These are phyloP conservation scores for Excalfactoria chinensis DNA, from an alignment of 2,113 vertebrate species.

Conservation along the genomic window DNA sequence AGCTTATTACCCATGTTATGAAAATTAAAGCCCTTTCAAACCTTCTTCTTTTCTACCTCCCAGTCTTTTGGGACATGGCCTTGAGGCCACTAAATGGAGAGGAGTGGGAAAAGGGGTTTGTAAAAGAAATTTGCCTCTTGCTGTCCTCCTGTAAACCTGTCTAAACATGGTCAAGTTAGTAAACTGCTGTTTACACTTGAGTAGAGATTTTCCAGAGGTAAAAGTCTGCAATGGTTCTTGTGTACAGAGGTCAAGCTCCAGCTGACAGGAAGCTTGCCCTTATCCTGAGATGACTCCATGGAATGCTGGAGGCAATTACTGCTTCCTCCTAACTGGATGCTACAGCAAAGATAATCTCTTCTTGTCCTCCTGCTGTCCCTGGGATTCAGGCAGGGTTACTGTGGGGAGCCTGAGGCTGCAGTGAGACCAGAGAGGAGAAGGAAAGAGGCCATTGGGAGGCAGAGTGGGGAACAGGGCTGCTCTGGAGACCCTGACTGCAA, in stretches of 20 bases:
- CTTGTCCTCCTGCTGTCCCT: not conserved
- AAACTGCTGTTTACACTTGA: not conserved
- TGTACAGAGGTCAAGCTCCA: not conserved
- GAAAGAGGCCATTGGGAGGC: rapidly evolving
- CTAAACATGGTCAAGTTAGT: not conserved
- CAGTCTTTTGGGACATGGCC: not conserved
- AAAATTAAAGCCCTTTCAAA: not conserved
- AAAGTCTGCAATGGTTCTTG: not conserved
- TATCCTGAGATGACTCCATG: not conserved
- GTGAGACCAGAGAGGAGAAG: not conserved
- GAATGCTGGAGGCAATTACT: not conserved
- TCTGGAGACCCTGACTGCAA: not conserved
- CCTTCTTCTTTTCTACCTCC: not conserved
- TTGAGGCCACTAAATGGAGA: not conserved
- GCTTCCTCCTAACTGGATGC: not conserved
- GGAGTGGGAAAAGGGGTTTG: not conserved
- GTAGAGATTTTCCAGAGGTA: not conserved
- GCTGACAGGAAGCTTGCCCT: not conserved
- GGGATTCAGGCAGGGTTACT: not conserved
- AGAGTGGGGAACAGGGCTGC: not conserved
- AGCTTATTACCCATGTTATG: not conserved
- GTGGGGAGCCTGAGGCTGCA: not conserved
- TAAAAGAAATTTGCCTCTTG: not conserved
- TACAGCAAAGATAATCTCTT: not conserved
- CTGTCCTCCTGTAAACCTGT: not conserved